A percentile compares a stretch with the other conserved stretches of the same genome.
Conservation (phyloP, 2,797 vertebrate genomes). For the Megalops cyprinoides region DNA sequence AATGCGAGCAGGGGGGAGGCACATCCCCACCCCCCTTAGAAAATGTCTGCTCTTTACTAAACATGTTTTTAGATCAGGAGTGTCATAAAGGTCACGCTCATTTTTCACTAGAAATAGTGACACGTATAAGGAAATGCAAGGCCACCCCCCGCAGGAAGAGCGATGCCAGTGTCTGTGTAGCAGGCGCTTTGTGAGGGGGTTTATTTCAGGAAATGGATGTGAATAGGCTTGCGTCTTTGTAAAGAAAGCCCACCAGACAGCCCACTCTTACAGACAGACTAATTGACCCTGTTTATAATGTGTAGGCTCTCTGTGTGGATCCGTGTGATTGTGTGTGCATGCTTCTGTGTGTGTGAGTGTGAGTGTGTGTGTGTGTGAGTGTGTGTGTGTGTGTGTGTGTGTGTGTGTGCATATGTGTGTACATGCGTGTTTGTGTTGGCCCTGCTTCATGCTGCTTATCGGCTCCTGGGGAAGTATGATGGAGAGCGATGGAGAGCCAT, state of each 20-base stretch:
- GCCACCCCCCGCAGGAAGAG: not conserved
- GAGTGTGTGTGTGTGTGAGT: conserved; percentile 17
- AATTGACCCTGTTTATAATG: not conserved
- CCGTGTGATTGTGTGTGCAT: conserved; percentile 23
- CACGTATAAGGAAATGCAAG: no score
- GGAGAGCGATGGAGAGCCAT: no score
- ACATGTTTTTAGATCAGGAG: not conserved
- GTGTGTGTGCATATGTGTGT: not conserved
- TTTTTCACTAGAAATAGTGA: no score
- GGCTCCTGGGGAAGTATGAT: no score
- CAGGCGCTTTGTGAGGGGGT: not conserved
- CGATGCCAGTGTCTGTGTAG: not conserved
- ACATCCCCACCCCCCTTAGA: no score
- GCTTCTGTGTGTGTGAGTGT: conserved; percentile 21
- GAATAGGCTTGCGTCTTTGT: not conserved
- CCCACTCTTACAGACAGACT: not conserved
- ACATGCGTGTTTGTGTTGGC: no score
- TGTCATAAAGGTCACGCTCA: not conserved
- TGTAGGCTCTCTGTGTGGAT: conserved; percentile 26
- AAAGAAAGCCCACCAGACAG: not conserved
- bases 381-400: not conserved
- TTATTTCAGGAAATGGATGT: not conserved
- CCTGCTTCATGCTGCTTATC: no score
- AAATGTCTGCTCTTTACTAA: not conserved
- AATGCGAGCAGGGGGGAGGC: no score